Conservation (phyloP, 2,888 invertebrate genomes). For the Sarcophaga carnaria region DNA sequence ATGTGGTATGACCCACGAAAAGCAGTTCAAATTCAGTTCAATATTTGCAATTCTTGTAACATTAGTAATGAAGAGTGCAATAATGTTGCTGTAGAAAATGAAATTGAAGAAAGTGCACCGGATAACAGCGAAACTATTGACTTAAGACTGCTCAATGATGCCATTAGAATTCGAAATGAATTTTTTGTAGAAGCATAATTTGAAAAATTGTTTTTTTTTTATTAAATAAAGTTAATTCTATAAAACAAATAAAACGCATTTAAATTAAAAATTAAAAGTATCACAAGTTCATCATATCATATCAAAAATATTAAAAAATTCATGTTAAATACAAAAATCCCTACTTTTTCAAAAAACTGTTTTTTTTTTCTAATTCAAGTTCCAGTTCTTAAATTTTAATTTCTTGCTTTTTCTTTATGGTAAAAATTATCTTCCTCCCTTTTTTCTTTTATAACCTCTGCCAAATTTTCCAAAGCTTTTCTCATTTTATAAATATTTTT, state of each 20-base stretch:
- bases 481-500: slow-evolving; percentile 32
- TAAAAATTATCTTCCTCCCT: not conserved
- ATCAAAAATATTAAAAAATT: too few species aligned
- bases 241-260: not conserved
- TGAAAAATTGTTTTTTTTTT: slow-evolving; percentile 5
- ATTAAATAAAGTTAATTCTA: not conserved
- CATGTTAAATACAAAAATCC: too few species aligned
- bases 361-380: too few species aligned
- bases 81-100: not conserved
- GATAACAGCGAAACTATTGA: slow-evolving; percentile 1
- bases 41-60: slow-evolving; percentile 9
- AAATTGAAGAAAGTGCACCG: not conserved
- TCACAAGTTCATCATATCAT: not conserved
- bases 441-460: slow-evolving; percentile 3
- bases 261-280: not conserved
- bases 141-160: slow-evolving; percentile 21
- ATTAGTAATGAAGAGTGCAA: not conserved
- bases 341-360: too few species aligned
- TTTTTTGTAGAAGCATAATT: too few species aligned
- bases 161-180: slow-evolving; percentile 13
- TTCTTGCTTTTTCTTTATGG: not conserved
- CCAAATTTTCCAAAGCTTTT: not conserved
- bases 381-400: too few species aligned
- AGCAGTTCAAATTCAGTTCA: slow-evolving; percentile 20
- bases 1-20: slow-evolving; percentile 14